A percentile compares a stretch with the other conserved stretches of the same genome.
Conservation (phyloP, 2,888 invertebrate species). For the Physocephala rufipes region DNA sequence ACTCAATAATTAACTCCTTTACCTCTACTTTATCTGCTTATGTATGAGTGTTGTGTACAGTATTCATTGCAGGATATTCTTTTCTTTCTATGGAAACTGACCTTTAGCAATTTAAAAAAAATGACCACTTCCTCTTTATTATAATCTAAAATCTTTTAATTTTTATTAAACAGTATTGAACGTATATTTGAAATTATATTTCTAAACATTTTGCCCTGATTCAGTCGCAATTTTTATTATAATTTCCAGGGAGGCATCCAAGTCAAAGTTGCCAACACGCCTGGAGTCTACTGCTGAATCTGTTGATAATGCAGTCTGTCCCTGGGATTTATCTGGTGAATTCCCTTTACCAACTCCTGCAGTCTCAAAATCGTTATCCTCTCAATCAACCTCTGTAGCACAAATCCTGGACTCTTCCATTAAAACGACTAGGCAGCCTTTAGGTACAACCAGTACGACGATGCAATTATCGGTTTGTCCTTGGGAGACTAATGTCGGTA, state of each 20-base stretch:
- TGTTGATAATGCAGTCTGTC: conserved; percentile 59
- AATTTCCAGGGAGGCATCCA: conserved; percentile 55
- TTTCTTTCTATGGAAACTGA: too few relatives aligned
- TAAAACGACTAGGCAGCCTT: conserved; percentile 11
- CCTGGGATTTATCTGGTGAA: conserved; percentile 60
- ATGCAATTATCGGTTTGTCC: conserved; percentile 60
- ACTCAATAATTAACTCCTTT: too few relatives aligned
- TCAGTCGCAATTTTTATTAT: too few relatives aligned
- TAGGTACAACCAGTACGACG: conserved; percentile 35
- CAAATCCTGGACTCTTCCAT: neutral
- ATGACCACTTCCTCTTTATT: too few relatives aligned
- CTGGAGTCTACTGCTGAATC: conserved; percentile 59
- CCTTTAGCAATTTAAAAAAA: too few relatives aligned
- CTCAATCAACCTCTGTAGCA: conserved; percentile 3
- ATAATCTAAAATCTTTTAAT: neutral
- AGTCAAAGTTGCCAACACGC: conserved; percentile 52
- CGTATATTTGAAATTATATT: neutral
- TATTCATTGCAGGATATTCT: too few relatives aligned
- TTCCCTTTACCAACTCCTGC: conserved; percentile 35
- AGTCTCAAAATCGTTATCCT: conserved; percentile 15
- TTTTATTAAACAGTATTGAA: too few relatives aligned
- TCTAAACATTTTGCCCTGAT: conserved; percentile 1
- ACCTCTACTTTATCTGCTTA: too few relatives aligned
- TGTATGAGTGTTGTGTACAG: too few relatives aligned
- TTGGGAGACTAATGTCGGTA: conserved; percentile 56